These are phyloP conservation scores for Beaufortia kweichowensis DNA, from an alignment of 2,113 vertebrate species.

Conservation along the genomic window DNA sequence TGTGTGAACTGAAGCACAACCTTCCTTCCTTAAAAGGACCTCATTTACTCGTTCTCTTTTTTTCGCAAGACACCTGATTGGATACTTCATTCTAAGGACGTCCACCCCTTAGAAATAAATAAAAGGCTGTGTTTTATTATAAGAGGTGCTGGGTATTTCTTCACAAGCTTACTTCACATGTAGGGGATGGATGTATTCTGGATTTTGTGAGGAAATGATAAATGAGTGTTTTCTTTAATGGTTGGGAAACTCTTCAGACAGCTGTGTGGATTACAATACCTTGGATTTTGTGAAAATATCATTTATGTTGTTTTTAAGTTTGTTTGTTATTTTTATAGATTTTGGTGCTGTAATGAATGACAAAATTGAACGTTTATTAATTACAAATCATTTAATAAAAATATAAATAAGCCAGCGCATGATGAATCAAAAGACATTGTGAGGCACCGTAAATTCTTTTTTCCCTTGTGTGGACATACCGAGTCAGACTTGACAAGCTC, in stretches of 20 bases:
- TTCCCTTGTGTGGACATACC: constrained; percentile 39
- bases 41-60: constrained; percentile 28
- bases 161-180: neutral
- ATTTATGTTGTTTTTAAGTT: neutral
- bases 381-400: neutral
- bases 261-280: neutral
- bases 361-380: too few relatives aligned
- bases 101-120: constrained; percentile 68
- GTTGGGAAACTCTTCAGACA: neutral
- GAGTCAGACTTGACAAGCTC: constrained; percentile 18
- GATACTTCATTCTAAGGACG: constrained; percentile 63
- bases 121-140: constrained; percentile 52
- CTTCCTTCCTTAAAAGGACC: constrained; percentile 40
- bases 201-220: constrained; percentile 6
- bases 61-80: constrained; percentile 58
- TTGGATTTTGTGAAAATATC: neutral
- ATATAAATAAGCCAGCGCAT: neutral
- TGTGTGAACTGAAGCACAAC: constrained; percentile 4
- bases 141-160: constrained; percentile 10
- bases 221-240: neutral
- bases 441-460: constrained; percentile 49
- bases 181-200: constrained; percentile 11
- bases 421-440: constrained; percentile 43
- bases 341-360: neutral
- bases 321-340: neutral